phyloP scores from a whole-genome alignment of 2,797 vertebrate genomes.

The Petrocephalus schoutedeni region DNA sequence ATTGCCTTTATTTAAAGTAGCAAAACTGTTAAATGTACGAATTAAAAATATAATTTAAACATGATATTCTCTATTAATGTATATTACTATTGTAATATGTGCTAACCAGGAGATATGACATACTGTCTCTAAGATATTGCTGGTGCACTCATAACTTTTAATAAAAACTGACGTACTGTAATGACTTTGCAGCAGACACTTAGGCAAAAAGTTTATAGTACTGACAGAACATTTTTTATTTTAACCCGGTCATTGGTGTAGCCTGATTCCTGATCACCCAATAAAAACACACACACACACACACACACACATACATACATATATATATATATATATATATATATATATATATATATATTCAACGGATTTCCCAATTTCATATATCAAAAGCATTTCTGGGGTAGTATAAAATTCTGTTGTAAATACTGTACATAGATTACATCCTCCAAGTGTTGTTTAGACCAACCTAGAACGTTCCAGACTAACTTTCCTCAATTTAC shows the following conservation, averaged over 20 bases:
- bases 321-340: no score
- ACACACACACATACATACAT: no score
- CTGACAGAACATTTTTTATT: neutral
- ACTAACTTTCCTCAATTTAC: slow-evolving; percentile 15
- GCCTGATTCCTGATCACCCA: neutral
- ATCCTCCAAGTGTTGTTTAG: neutral
- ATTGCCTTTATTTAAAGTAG: neutral
- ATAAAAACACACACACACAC: neutral
- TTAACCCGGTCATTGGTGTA: slow-evolving; percentile 9
- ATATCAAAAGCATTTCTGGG: neutral
- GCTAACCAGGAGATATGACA: slow-evolving; percentile 5
- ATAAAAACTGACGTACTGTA: neutral
- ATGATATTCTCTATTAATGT: neutral
- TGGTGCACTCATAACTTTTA: neutral
- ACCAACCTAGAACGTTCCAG: neutral
- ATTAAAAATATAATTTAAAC: neutral
- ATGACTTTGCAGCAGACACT: neutral
- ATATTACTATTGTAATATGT: neutral
- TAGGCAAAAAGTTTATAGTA: neutral
- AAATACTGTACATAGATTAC: neutral
- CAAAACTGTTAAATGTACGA: neutral
- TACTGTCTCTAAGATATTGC: neutral
- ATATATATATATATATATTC: no score
- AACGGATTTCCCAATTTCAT: no score
- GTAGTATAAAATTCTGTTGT: neutral